A percentile compares a stretch with the other conserved stretches of the same genome.
Evolutionary conservation across 2,888 invertebrate genomes (phyloP).

Genomic region (Hemaris fuciformis): DNA sequence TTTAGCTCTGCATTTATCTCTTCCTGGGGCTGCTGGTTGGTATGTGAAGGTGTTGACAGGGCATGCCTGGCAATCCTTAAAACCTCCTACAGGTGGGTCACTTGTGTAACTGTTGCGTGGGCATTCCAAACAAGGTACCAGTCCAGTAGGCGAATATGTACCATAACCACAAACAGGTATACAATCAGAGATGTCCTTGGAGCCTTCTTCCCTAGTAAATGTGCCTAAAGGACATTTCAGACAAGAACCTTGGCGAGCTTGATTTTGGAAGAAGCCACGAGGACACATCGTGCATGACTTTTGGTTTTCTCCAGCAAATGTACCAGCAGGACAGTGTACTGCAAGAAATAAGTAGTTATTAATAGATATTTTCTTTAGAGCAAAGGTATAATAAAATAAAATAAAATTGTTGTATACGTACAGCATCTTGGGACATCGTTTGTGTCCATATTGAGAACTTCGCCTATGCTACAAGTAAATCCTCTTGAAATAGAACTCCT

Average conservation of each 20-base stretch:
- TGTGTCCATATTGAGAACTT: constrained; percentile 96
- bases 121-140: constrained; percentile 96
- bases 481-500: constrained; percentile 92
- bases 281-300: constrained; percentile 95
- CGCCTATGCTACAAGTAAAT: constrained; percentile 96
- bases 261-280: constrained; percentile 95
- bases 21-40: constrained; percentile 93
- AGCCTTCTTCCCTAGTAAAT: constrained; percentile 94
- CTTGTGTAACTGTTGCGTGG: constrained; percentile 94
- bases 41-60: constrained; percentile 94
- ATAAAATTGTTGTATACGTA: constrained; percentile 80
- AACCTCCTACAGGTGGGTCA: constrained; percentile 94
- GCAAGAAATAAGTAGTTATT: constrained; percentile 41
- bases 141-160: constrained; percentile 96
- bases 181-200: constrained; percentile 92
- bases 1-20: constrained; percentile 91
- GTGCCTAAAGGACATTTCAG: constrained; percentile 95
- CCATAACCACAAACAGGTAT: constrained; percentile 97
- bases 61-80: constrained; percentile 96
- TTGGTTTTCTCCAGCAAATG: constrained; percentile 94
- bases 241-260: constrained; percentile 94
- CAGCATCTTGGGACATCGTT: constrained; percentile 95
- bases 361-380: constrained; percentile 6
- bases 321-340: constrained; percentile 98
- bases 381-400: constrained; percentile 4